Evolutionary conservation across 2,888 invertebrate species (phyloP), one percentile per base, ranked within the genome.

Genomic region (Isoperla grammatica): DNA sequence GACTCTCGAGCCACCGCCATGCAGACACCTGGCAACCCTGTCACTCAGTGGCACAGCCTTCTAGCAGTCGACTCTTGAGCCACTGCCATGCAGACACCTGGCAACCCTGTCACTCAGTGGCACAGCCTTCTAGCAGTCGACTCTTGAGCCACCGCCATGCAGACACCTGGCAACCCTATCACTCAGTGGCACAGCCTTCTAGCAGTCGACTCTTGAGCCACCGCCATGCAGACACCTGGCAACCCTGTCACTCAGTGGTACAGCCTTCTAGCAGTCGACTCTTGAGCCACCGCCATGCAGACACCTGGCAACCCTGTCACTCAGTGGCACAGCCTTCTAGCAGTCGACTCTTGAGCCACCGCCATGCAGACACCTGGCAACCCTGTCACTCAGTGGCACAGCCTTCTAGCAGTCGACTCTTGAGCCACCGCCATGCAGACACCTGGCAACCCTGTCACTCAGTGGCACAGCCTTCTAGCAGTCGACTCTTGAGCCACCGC

Each of bases 111-210:
- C 68, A 81, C 80, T 6, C 77, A 80, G 68, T 82, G 82, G 81
- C 75, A 83, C 20, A 79, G 80, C 71, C 81, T 83, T 65, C 80
- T 81, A 66, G 81, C 66, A 67, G 13, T 29, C 48, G n/a, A n/a
- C n/a, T n/a, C n/a, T n/a, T n/a, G n/a, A n/a, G n/a, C n/a, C n/a
- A n/a, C n/a, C n/a, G 82, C 83, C 61, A 69, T 82, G 11, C 72
- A 77, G 11, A 75, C 76, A 46, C 82, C 82, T 0, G 78, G 80
- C 0, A 75, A 78, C 19, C 75, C 81, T n/a, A 77, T 80, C 68
- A 81, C 80, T 6, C 77, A 80, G 68, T 82, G 82, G 81, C 75
- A 83, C 20, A 79, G 80, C 71, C 81, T 83, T 65, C 80, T 81
- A 66, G 81, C 66, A 67, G 13, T 29, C 48, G n/a, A n/a, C n/a